These are phyloP conservation scores for Meloidogyne floridensis DNA, from an alignment of 1,140 invertebrate species.

Conservation along the genomic window DNA sequence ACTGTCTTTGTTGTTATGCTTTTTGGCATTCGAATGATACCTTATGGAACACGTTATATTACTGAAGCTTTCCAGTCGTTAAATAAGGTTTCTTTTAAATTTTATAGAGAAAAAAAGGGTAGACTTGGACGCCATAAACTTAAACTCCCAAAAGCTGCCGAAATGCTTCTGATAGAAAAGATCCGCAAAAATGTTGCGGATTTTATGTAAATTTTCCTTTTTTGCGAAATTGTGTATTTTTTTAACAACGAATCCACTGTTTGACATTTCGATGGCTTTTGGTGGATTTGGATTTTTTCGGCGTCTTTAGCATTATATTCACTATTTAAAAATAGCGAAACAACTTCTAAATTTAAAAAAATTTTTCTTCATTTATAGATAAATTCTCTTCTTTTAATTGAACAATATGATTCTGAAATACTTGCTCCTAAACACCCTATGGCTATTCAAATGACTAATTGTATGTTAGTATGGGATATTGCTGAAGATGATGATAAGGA, in stretches of 20 bases:
- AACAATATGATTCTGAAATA: background rate
- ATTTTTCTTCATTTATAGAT: background rate
- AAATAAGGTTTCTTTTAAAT: conserved; percentile 49
- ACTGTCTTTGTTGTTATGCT: conserved; percentile 67
- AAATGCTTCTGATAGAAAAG: no score
- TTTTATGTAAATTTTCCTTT: no score
- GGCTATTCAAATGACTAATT: conserved; percentile 70
- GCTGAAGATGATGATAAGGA: background rate
- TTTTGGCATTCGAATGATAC: conserved; percentile 67
- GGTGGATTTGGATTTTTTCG: no score
- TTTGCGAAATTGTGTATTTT: no score
- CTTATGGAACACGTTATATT: conserved; percentile 65
- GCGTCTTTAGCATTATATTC: no score
- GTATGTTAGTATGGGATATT: conserved; percentile 70
- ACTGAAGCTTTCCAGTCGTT: conserved; percentile 67
- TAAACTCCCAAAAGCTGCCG: no score
- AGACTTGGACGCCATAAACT: no score
- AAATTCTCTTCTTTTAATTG: background rate
- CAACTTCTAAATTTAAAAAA: no score
- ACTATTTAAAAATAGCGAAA: no score
- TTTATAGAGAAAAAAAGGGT: background rate
- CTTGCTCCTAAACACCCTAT: background rate
- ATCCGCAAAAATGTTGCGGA: no score
- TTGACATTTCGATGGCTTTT: no score
- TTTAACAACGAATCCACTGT: no score